Base-by-base conservation (phyloP, 2,888 invertebrate species). In the Orthosia cruda region DNA sequence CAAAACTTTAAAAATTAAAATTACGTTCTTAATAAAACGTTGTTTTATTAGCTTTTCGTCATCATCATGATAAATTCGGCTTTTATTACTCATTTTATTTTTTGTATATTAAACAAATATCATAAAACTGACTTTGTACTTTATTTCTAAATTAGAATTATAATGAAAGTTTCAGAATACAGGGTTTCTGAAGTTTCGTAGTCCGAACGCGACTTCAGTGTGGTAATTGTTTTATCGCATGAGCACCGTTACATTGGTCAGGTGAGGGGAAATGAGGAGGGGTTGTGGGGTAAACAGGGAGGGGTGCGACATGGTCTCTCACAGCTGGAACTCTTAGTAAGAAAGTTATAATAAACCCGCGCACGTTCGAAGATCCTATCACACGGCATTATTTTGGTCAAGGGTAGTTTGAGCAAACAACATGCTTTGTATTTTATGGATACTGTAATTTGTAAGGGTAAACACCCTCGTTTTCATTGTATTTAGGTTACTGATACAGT, bases 191-290 rank as follows among this genome's bases (percentile, higher is more conserved):
- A 90, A 90, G 91, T 92, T 92, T 91, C 89, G 89, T 93, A 92
- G 90, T 90, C 81, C 89, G 87, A 92, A 92, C 92, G 90, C 91
- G 90, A 93, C 91, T 95, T 93, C 91, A 92, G 91, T 92, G 93
- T 91, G 93, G 95, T 96, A 96, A 96, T 96, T 96, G 96, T 96
- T 96, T 96, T 96, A 96, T 96, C 95, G 96, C 96, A 96, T 96
- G 96, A 94, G 94, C 91, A 90, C 90, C 88, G 92, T 90, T 89
- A 91, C 92, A 90, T 83, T 92, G 92, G 93, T 90, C 92, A 93
- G 92, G 90, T 88, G 78, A 82, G 74, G 87, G 80, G 66, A 79
- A 63, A 20, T 49, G 5, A 40, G 50, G 76, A 40, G 74, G 80
- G 86, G 45, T 20, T 50, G 47, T 40, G 72, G 72, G 54, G 66